Conservation (phyloP, 2,797 vertebrate genomes). For the Microtus obscurus region DNA sequence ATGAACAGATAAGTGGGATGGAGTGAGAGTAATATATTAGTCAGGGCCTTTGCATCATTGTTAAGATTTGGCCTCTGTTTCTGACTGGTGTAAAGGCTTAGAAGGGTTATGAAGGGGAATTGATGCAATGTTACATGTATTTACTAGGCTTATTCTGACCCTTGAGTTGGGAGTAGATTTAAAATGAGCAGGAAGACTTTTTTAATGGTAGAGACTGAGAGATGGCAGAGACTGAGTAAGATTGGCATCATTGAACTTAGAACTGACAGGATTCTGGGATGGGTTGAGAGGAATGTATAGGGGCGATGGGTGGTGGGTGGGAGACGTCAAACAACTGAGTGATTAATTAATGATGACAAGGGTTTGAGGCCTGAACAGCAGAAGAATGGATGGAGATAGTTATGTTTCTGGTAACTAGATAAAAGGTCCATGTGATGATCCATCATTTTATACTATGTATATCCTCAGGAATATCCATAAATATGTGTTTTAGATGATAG, state of each 20-base stretch:
- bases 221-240: not conserved
- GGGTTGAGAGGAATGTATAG: not conserved
- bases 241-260: not conserved
- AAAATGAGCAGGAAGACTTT: not conserved
- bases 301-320: too few species aligned
- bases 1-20: not conserved
- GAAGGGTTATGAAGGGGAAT: not conserved
- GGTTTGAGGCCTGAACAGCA: not conserved
- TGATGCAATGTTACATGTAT: not conserved
- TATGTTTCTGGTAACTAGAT: slow-evolving; percentile 54
- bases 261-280: not conserved
- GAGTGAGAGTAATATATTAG: not conserved
- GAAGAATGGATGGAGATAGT: slow-evolving; percentile 45
- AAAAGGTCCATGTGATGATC: slow-evolving; percentile 54
- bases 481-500: slow-evolving; percentile 83
- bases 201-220: not conserved
- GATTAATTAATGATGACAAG: not conserved
- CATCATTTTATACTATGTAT: slow-evolving; percentile 54
- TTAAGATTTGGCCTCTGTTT: not conserved
- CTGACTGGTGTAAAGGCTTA: not conserved
- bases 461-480: slow-evolving; percentile 80
- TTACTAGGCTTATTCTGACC: not conserved
- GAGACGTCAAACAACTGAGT: not conserved
- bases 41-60: not conserved
- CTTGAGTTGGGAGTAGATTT: not conserved